Evolutionary conservation across 1,140 invertebrate species (phyloP).

Genomic region (Lordiphosa mommai): DNA sequence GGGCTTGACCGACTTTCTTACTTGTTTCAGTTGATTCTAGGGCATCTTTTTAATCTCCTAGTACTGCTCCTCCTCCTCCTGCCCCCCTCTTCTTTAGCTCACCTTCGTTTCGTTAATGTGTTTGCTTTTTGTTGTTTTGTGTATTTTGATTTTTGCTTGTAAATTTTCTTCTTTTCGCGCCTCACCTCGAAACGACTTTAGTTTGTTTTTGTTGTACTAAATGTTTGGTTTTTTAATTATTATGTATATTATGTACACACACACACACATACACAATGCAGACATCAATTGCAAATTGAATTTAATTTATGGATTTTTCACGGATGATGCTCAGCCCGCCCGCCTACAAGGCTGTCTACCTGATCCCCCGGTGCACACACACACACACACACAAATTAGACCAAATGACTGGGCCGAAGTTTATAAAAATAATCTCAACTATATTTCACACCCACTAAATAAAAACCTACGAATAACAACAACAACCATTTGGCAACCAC

Average conservation of each 20-base stretch:
- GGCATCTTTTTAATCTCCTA: conserved; percentile 30
- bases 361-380: not conserved
- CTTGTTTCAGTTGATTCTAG: too few relatives aligned
- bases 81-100: not conserved
- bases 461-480: conserved; percentile 19
- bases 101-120: conserved; percentile 23
- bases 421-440: conserved; percentile 67
- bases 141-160: conserved; percentile 24
- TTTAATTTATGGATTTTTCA: conserved; percentile 41
- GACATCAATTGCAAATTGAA: conserved; percentile 61
- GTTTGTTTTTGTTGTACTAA: conserved; percentile 39
- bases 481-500: conserved; percentile 43
- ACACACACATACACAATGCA: conserved; percentile 55
- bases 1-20: too few relatives aligned
- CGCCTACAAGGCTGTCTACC: conserved; percentile 15
- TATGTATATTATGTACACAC: conserved; percentile 26
- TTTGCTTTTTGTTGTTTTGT: conserved; percentile 23
- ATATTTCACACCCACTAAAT: conserved; percentile 68
- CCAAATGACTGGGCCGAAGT: conserved; percentile 62
- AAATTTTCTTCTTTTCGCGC: conserved; percentile 9
- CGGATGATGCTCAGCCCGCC: too few relatives aligned
- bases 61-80: conserved; percentile 1
- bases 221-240: conserved; percentile 66
- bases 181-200: conserved; percentile 8
- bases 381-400: conserved; percentile 53